Base-by-base conservation (phyloP, 2,888 invertebrate species). In the Junonia oenone region DNA sequence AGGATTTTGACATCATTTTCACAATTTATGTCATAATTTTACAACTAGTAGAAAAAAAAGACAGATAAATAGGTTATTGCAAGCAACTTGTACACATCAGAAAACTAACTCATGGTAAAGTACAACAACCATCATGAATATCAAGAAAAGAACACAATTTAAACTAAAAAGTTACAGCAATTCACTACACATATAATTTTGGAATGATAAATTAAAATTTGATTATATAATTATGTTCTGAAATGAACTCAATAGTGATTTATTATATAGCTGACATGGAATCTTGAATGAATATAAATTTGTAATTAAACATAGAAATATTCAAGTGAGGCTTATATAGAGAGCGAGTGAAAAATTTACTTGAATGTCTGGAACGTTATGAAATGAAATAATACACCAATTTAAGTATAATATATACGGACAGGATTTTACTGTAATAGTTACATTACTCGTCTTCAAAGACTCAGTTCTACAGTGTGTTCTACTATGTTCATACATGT, bases 141-240 rank as follows among this genome's bases (percentile, higher is more conserved):
- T 13, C n/a, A 4, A 17, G 26, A 3, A 13, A 13, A 0, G 13
- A 1, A 19, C n/a, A 43, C 37, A 6, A 26, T 14, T 2, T 22
- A 26, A 26, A 22, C 9, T 26, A 26, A n/a, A 8, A 6, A 26
- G 8, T 26, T 38, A 29, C 29, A 45, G 45, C 19, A 17, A 45
- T 38, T 13, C 13, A 47, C 27, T 22, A 27, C 15, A 40, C 19
- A 40, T 19, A 43, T 37, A 56, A 48, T 57, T 55, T 55, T 57
- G 60, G 60, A 60, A 57, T 57, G 60, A 49, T 54, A 35, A 33
- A 19, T 43, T 54, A 37, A 19, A 11, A 17, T 29, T 47, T 19
- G 35, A 26, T 27, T 27, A 13, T 15, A 43, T 46, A 46, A 14
- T 15, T 29, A 29, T 31, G 6, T 26, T 27, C 14, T 15, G 14